Evolutionary conservation across 2,888 invertebrate genomes (phyloP).

Genomic region (Aphidoletes aphidimyza): DNA sequence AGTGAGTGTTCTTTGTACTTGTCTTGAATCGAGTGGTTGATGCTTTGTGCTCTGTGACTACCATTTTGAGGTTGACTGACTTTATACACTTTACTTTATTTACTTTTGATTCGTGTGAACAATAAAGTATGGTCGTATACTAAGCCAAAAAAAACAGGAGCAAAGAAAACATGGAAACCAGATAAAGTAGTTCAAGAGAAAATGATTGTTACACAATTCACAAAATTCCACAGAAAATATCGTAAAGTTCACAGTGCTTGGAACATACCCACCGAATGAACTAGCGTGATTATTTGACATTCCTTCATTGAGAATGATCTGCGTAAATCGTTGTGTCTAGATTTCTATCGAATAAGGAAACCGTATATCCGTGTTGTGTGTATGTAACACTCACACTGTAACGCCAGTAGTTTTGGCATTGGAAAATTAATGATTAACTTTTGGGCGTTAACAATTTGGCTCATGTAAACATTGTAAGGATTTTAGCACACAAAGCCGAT

Average conservation of each 20-base stretch:
- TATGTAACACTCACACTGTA: no score
- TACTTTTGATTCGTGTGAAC: neutral
- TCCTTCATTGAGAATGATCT: no score
- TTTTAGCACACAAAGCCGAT: neutral
- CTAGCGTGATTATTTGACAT: no score
- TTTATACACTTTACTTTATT: neutral
- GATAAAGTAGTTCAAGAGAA: neutral
- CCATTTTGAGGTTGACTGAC: neutral
- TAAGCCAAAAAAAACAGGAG: neutral
- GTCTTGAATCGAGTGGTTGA: neutral
- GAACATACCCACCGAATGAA: no score
- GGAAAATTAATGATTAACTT: slow-evolving; percentile 16
- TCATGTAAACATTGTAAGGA: neutral
- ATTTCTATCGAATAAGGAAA: no score
- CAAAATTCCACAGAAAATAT: neutral
- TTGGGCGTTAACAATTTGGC: slow-evolving; percentile 20
- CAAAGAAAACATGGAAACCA: neutral
- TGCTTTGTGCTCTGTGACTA: neutral
- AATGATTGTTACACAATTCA: neutral
- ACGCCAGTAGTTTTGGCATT: no score
- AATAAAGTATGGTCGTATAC: neutral
- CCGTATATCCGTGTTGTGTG: no score
- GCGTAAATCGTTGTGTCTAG: no score
- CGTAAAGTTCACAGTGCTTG: no score
- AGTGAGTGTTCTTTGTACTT: neutral